Base-by-base conservation (phyloP, 2,113 vertebrate species). In the Probosciger aterrimus region DNA sequence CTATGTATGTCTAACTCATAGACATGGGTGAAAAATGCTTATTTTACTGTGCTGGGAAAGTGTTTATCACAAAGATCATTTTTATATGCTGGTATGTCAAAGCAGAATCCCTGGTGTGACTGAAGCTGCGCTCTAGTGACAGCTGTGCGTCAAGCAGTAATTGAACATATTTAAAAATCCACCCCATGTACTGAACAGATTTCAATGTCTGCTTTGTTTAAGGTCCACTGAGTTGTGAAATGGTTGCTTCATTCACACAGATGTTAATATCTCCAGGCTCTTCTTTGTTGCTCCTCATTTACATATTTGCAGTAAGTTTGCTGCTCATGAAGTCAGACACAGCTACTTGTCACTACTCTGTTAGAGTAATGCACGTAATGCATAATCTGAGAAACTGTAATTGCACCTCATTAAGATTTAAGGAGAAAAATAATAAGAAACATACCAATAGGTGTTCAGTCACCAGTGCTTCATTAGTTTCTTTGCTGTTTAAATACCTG, bases 151-250 rank as follows among this genome's bases (percentile, higher is more conserved):
- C 95, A 98, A 97, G 96, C 73, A 93, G 90, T 97, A 98, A 97
- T 89, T 97, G 97, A 98, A 97, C 95, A 97, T 98, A 98, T 97
- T 98, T 98, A 98, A 98, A 98, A 98, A 98, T 96, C 97, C 89
- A 95, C 95, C 90, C 93, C 93, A 65, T 97, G 97, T 97, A 97
- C 97, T 74, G 97, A 98, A 97, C 98, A 98, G 97, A 98, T 98
- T 98, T 98, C 96, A 93, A 10, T 97, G 96, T 98, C 97, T 97
- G 95, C 97, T 97, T 98, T 98, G 95, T 98, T 98, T 98, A 98
- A 98, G 98, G 98, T 98, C 98, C 97, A 98, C 96, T 98, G 98
- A 95, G 91, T 98, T 98, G 98, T 98, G 97, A 98, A 98, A 98
- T 98, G 94, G 96, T 92, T 97, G 96, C 76, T 98, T 97, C 95